A percentile compares a stretch with the other conserved stretches of the same genome.
Conservation (phyloP, 2,113 vertebrate genomes). For the Coreoperca whiteheadi region DNA sequence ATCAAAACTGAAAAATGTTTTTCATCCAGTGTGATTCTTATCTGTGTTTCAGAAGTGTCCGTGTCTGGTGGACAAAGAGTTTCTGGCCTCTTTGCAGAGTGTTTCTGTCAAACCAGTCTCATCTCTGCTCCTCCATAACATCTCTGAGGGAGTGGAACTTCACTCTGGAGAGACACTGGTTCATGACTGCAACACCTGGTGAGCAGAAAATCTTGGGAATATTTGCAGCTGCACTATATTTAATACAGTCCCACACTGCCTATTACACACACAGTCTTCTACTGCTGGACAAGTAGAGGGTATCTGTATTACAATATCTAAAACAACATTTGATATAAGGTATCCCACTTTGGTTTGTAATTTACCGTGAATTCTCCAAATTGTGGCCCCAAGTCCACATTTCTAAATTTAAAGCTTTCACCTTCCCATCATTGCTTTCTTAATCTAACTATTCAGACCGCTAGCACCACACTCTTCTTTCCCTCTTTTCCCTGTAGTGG, state of each 20-base stretch:
- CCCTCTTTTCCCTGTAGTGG: constrained; percentile 68
- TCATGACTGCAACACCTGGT: constrained; percentile 88
- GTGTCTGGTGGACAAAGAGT: constrained; percentile 81
- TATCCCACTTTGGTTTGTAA: not conserved
- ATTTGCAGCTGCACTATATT: not conserved
- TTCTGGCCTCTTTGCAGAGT: constrained; percentile 78
- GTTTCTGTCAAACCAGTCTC: constrained; percentile 36
- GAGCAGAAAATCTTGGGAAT: constrained; percentile 1
- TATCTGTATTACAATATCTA: not conserved
- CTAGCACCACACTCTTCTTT: not conserved
- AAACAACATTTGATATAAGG: not conserved
- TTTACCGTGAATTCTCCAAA: not conserved
- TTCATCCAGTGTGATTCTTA: not conserved
- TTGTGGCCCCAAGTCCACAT: not conserved
- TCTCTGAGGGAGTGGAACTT: constrained; percentile 84
- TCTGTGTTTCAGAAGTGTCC: constrained; percentile 87
- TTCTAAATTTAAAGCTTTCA: not conserved
- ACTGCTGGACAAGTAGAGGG: not conserved
- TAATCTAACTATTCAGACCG: not conserved
- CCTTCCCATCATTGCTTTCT: not conserved
- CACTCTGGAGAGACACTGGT: constrained; percentile 80
- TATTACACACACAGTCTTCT: not conserved
- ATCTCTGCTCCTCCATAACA: constrained; percentile 50
- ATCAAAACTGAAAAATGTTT: not conserved
- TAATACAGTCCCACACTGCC: not conserved